Evolutionary conservation across 2,888 invertebrate genomes (phyloP).

Genomic region (Sepiola atlantica): DNA sequence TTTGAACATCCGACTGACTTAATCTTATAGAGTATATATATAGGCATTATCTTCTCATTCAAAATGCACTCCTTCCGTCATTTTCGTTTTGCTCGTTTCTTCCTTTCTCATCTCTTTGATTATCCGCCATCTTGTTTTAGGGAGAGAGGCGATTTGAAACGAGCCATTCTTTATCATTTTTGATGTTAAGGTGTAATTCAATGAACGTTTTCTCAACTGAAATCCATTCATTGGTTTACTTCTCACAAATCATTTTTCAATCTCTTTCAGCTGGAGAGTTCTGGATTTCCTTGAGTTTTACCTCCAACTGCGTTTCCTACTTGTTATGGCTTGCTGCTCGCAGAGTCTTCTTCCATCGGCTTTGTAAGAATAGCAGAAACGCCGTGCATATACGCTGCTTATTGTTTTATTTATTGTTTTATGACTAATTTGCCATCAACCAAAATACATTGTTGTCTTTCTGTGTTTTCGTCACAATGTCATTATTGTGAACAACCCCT

Average conservation of each 20-base stretch:
- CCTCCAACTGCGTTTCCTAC: background rate
- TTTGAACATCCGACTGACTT: too few relatives aligned
- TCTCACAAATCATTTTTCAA: background rate
- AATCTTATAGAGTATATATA: too few relatives aligned
- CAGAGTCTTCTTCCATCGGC: background rate
- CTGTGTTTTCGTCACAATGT: background rate
- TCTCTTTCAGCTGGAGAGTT: background rate
- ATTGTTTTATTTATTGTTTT: background rate
- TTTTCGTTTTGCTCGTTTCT: background rate
- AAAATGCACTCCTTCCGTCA: too few relatives aligned
- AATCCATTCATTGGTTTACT: slow-evolving; percentile 6
- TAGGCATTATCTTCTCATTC: too few relatives aligned
- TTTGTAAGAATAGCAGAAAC: background rate
- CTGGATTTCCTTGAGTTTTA: background rate
- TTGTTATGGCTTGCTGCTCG: background rate
- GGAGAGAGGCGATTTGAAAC: background rate
- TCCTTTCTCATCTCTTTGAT: background rate
- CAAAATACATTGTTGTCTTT: slow-evolving; percentile 19
- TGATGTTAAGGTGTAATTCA: background rate
- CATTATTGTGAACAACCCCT: background rate
- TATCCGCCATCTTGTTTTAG: background rate
- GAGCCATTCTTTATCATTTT: background rate
- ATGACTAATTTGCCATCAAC: background rate
- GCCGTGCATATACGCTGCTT: background rate
- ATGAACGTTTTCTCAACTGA: background rate